Percentiles rank a stretch among this genome's conserved stretches.
Evolutionary conservation across 1,140 invertebrate genomes (phyloP).

Genomic region (Halictus rubicundus): DNA sequence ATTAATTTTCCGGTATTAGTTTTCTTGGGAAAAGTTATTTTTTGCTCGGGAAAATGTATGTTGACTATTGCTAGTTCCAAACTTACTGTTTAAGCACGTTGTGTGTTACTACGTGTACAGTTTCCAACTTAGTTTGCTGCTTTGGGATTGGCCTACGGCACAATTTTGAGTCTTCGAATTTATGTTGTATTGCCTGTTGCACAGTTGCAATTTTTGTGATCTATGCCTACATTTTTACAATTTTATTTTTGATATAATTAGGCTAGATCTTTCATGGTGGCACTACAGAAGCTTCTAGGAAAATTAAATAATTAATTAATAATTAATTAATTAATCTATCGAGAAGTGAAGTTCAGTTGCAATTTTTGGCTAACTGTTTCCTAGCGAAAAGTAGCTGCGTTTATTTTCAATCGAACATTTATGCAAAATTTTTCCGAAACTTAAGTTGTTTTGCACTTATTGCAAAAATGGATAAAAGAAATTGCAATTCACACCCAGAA

Average conservation of each 20-base stretch:
- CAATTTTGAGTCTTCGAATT: not conserved
- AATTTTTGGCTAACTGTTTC: not conserved
- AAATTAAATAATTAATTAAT: no score
- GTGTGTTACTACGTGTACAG: not conserved
- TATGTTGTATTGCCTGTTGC: no score
- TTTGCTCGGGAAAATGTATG: not conserved
- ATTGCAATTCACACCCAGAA: not conserved
- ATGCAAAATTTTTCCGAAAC: not conserved
- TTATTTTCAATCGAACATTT: not conserved
- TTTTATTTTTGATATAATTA: no score
- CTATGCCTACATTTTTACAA: no score
- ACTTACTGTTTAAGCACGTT: constrained; percentile 4
- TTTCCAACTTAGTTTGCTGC: no score
- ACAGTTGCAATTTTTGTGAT: no score
- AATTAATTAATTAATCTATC: no score
- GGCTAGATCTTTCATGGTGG: no score
- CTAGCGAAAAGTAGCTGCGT: no score
- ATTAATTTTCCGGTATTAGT: not conserved
- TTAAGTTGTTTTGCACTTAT: not conserved
- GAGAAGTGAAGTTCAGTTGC: not conserved
- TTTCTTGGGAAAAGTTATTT: not conserved
- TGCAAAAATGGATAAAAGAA: not conserved
- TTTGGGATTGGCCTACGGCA: not conserved
- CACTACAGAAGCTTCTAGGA: no score
- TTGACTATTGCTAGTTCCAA: not conserved